Conservation (phyloP, 2,888 invertebrate species). For the Chalcis sispes region DNA sequence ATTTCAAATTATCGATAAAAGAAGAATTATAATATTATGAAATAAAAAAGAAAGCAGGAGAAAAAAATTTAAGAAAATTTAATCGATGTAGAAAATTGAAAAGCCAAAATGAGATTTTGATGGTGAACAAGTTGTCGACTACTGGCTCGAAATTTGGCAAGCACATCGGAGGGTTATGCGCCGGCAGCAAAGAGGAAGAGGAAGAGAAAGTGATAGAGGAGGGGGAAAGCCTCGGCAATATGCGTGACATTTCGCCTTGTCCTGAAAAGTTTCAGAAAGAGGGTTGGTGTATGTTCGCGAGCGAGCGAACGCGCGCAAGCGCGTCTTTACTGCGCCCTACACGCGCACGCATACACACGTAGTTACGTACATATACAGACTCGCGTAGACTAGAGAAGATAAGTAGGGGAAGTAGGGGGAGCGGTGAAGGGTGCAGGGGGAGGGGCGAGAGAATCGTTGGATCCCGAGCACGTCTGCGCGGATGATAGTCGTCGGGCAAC, state of each 20-base stretch:
- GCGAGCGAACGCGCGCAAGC: conserved; percentile 34
- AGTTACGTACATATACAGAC: neutral
- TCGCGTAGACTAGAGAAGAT: neutral
- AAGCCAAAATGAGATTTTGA: conserved; percentile 7
- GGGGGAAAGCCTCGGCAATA: conserved; percentile 56
- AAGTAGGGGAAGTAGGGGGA: too few relatives aligned
- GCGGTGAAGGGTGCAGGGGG: neutral
- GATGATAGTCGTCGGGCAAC: conserved; percentile 68
- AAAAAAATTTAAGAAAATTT: neutral
- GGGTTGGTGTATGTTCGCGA: conserved; percentile 53
- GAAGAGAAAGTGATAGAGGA: conserved; percentile 17
- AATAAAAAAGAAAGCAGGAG: neutral
- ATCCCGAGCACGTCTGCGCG: conserved; percentile 70
- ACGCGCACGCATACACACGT: neutral
- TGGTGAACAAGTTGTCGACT: conserved; percentile 26
- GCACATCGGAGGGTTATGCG: neutral
- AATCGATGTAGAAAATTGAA: neutral
- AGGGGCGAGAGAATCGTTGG: conserved; percentile 50
- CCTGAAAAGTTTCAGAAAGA: conserved; percentile 61
- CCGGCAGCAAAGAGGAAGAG: neutral
- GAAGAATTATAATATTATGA: too few relatives aligned
- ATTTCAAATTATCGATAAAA: too few relatives aligned
- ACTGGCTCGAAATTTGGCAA: conserved; percentile 19
- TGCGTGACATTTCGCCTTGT: conserved; percentile 64
- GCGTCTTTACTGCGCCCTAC: conserved; percentile 5